Evolutionary conservation across 2,113 vertebrate species (phyloP).

Genomic region (Dasypus novemcinctus): DNA sequence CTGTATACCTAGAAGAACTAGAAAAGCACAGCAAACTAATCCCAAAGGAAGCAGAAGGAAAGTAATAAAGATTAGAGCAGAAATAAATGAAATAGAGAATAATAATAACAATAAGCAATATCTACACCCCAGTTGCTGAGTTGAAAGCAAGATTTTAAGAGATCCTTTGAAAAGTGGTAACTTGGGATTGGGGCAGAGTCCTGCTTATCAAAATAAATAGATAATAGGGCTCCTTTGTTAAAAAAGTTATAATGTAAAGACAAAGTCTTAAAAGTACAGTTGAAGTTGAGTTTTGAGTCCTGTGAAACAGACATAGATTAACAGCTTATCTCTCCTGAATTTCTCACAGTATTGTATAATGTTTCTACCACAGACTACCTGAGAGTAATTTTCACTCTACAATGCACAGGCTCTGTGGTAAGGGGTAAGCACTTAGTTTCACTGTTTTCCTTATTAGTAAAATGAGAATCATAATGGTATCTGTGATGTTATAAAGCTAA

Average conservation of each 20-base stretch:
- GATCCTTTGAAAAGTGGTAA: background rate
- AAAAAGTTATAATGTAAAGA: background rate
- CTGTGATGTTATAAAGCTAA: background rate
- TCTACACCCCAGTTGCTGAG: background rate
- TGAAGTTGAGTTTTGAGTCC: no score
- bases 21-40: no score
- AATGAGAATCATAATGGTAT: background rate
- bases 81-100: background rate
- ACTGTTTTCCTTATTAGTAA: background rate
- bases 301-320: background rate
- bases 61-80: accelerated
- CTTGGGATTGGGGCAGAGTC: background rate
- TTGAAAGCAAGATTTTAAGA: background rate
- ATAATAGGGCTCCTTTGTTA: background rate
- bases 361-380: background rate
- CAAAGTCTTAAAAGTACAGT: background rate
- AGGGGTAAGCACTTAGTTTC: background rate
- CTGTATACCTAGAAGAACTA: no score
- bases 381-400: background rate
- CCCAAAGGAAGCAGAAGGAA: no score
- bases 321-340: accelerated
- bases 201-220: background rate
- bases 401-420: background rate
- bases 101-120: background rate
- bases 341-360: background rate